Percentiles rank a stretch among this genome's conserved stretches.
phyloP scores from a whole-genome alignment of 2,888 invertebrate species.

The Aplocera efformata region DNA sequence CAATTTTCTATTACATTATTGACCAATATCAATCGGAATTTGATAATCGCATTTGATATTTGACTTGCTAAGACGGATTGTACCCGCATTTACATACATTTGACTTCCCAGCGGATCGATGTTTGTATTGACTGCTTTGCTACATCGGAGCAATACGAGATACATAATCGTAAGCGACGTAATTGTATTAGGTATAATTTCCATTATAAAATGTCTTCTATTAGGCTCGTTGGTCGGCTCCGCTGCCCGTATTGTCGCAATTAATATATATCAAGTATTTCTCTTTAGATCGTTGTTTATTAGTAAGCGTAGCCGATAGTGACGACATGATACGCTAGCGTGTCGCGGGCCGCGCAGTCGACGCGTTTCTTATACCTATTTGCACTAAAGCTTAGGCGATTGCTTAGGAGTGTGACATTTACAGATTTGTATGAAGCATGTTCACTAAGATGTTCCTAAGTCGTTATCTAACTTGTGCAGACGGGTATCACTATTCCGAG shows the following conservation, averaged over 20 bases:
- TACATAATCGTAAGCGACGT: conserved; percentile 58
- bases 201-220: conserved; percentile 67
- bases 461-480: no score
- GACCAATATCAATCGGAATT: conserved; percentile 70
- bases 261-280: conserved; percentile 58
- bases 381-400: no score
- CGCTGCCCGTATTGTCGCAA: conserved; percentile 52
- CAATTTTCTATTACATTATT: conserved; percentile 53
- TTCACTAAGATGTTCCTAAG: no score
- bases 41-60: conserved; percentile 56
- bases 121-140: conserved; percentile 53
- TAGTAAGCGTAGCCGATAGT: conserved; percentile 39
- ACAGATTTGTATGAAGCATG: no score
- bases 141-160: conserved; percentile 39
- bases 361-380: no score
- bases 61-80: conserved; percentile 45
- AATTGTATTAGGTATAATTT: conserved; percentile 68
- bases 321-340: conserved; percentile 23
- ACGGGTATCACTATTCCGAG: conserved; percentile 44
- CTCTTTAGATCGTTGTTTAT: conserved; percentile 55
- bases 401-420: no score
- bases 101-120: conserved; percentile 50
- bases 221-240: conserved; percentile 39
- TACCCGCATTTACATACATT: conserved; percentile 65
- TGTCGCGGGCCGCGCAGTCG: conserved; percentile 42